Base-by-base conservation (phyloP, 2,888 invertebrate genomes). In the Balanococcus diminutus region DNA sequence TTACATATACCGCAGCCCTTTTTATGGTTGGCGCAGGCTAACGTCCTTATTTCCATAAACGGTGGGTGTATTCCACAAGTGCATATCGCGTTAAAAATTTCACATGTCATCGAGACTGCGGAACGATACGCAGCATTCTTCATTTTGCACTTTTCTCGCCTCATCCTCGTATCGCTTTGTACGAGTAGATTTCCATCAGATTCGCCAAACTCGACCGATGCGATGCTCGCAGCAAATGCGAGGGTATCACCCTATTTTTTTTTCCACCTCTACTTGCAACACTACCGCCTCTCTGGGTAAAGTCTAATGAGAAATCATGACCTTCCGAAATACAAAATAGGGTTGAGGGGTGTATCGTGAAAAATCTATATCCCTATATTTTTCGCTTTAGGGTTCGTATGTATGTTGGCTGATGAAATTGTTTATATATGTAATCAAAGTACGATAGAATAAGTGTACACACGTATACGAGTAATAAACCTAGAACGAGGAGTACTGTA, bases 291-390 rank as follows among this genome's bases (percentile, higher is more conserved):
- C 5, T 46, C 5, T 46, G 14, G 25, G 16, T 11, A 22, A 8
- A 25, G 28, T 28, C 67, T 19, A 67, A 67, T 67, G 67, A 67
- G 67, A 67, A 67, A 67, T 67, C 67, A 67, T 67, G 67, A 67
- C 67, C 67, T 67, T 67, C 67, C 67, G 61, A 67, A 67, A 67
- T 67, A 67, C 28, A 28, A 67, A 67, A 67, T 28, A 67, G 67
- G 67, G 67, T 67, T 67, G 67, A 67, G 67, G 31, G 67, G 16
- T 67, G 16, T 1, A 16, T 67, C 67, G 25, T 28, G 67, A 28
- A 67, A 28, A 28, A 67, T 67, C 67, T 16, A 67, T 67, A 67
- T 67, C 67, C 67, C 67, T 67, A 67, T 67, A 28, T 16, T 28
- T 67, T 67, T 67, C 67, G 67, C 67, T 67, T 67, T 67, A 67